Evolutionary conservation across 2,888 invertebrate species (phyloP).

Genomic region (Clanis bilineata): DNA sequence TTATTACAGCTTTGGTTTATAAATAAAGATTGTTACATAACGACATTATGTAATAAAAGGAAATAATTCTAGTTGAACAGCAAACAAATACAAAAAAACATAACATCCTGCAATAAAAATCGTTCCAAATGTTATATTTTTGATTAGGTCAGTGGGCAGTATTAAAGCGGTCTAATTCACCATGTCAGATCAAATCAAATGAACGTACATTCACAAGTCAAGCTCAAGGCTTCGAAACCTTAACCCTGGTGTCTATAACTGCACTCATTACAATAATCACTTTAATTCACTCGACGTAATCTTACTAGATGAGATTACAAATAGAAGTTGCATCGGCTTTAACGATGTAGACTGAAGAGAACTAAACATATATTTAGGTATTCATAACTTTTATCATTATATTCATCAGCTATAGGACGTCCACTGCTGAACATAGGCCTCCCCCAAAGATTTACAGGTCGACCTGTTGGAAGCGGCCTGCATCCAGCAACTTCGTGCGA

Average conservation of each 20-base stretch:
- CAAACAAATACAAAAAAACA: not conserved
- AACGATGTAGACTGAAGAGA: too few species aligned
- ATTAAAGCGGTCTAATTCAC: slow-evolving; percentile 28
- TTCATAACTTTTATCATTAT: too few species aligned
- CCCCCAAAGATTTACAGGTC: too few species aligned
- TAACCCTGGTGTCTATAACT: slow-evolving; percentile 55
- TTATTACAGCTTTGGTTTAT: too few species aligned
- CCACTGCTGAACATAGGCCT: too few species aligned
- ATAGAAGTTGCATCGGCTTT: not conserved
- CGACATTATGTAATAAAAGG: not conserved
- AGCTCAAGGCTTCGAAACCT: slow-evolving; percentile 68
- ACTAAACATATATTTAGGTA: too few species aligned
- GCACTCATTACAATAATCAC: slow-evolving; percentile 36
- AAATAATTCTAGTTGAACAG: not conserved
- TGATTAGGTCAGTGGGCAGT: slow-evolving; percentile 16
- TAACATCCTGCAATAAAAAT: slow-evolving; percentile 11
- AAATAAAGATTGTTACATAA: too few species aligned
- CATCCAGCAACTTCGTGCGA: too few species aligned
- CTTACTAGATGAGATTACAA: slow-evolving; percentile 3
- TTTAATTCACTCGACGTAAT: slow-evolving; percentile 19
- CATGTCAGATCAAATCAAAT: slow-evolving; percentile 43
- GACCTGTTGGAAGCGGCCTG: too few species aligned
- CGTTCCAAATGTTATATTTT: not conserved
- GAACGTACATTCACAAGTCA: slow-evolving; percentile 64
- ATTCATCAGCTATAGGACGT: too few species aligned